A percentile compares a stretch with the other conserved stretches of the same genome.
These are phyloP conservation scores for Andrena haemorrhoa DNA, from an alignment of 2,888 invertebrate genomes.

Conservation along the genomic window DNA sequence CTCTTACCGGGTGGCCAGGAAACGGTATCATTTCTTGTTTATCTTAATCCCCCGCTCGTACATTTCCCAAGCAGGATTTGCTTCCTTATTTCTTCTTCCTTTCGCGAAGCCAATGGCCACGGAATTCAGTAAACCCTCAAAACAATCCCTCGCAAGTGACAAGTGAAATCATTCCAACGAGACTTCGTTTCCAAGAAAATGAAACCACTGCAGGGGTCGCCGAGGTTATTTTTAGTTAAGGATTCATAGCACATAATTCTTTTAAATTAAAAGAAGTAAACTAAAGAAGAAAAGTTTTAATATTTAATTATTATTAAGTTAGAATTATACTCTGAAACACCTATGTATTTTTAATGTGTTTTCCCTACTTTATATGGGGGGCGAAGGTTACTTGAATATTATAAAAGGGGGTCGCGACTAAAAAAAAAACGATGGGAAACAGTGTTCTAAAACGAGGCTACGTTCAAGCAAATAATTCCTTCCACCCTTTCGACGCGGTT, in stretches of 20 bases:
- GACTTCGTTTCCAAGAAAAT: neutral
- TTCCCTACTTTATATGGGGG: no score
- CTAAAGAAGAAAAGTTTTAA: no score
- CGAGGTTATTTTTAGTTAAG: no score
- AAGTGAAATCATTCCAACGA: neutral
- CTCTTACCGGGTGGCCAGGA: neutral
- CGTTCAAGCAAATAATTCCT: neutral
- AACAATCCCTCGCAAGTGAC: neutral
- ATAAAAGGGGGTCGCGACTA: no score
- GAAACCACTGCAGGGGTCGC: neutral
- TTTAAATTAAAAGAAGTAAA: no score
- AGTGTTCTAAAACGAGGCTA: neutral
- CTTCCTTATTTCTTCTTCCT: neutral
- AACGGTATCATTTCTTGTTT: conserved; percentile 22
- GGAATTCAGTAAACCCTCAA: neutral
- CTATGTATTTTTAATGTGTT: no score
- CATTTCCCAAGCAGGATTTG: neutral
- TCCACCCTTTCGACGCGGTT: neutral
- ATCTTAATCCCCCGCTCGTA: conserved; percentile 2
- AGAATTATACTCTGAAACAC: no score
- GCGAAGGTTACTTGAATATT: no score
- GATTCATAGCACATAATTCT: no score
- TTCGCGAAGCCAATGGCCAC: neutral
- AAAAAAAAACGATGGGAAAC: no score
- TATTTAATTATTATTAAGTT: no score